Evolutionary conservation across 2,113 vertebrate genomes (phyloP).

Genomic region (Prochilodus magdalenae): DNA sequence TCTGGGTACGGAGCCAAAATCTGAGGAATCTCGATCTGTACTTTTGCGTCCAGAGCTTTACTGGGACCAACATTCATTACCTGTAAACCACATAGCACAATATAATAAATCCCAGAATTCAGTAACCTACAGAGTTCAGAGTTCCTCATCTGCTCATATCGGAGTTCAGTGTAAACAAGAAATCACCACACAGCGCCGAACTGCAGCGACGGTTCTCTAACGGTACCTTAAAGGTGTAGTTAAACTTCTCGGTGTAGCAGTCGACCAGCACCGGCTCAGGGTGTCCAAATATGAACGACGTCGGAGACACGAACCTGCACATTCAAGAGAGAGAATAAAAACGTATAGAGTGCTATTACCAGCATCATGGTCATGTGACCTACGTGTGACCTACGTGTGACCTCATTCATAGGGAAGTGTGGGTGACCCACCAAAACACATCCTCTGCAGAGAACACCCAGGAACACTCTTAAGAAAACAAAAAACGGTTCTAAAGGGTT

Average conservation of each 20-base stretch:
- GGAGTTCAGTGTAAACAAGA: no score
- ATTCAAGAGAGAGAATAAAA: constrained; percentile 23
- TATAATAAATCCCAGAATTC: neutral
- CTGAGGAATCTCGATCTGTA: constrained; percentile 86
- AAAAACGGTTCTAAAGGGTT: no score
- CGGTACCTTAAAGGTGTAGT: constrained; percentile 90
- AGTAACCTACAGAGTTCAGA: neutral
- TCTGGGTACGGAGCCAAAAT: constrained; percentile 76
- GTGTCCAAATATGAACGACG: constrained; percentile 86
- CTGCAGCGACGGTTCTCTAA: neutral
- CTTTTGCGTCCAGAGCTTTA: constrained; percentile 79
- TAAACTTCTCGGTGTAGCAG: constrained; percentile 86
- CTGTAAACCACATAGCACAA: constrained; percentile 68
- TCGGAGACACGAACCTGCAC: constrained; percentile 85
- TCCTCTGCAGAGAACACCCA: no score
- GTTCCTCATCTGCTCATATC: no score
- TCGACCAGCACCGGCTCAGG: constrained; percentile 68
- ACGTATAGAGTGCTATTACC: no score
- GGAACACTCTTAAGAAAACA: no score
- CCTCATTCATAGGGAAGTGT: no score
- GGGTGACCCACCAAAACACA: no score
- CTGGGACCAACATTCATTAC: constrained; percentile 89
- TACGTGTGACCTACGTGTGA: no score
- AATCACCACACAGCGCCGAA: no score
- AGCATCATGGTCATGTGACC: no score